phyloP scores from a whole-genome alignment of 53 echinoderm and acorn worm genomes.

The Paracentrotus lividus region DNA sequence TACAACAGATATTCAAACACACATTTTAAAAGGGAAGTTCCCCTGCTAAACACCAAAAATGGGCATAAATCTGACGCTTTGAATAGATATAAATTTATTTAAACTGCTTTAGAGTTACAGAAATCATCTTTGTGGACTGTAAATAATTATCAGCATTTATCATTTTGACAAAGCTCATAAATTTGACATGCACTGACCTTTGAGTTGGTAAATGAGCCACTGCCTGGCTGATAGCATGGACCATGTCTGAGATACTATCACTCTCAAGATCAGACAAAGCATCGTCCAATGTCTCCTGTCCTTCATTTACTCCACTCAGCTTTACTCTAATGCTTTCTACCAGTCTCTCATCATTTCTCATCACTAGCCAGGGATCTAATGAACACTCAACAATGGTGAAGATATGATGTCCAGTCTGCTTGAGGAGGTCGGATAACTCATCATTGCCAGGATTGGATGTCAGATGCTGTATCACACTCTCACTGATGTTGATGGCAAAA shows the following conservation, averaged over 20 bases:
- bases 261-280: not conserved
- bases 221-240: constrained; percentile 13
- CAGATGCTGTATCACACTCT: constrained; percentile 45
- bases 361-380: constrained; percentile 2
- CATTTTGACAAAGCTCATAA: not conserved
- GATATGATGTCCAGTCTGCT: constrained; percentile 67
- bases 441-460: not conserved
- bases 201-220: constrained; percentile 38
- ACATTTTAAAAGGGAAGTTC: not conserved
- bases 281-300: not conserved
- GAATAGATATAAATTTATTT: too few species aligned
- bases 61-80: not conserved
- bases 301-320: constrained; percentile 48
- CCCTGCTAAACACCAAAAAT: not conserved
- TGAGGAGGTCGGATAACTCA: not conserved
- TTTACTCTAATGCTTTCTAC: constrained; percentile 56
- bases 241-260: constrained; percentile 6
- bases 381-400: constrained; percentile 49
- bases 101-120: not conserved
- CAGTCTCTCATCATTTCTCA: constrained; percentile 54
- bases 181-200: not conserved
- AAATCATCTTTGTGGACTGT: not conserved
- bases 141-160: too few species aligned
- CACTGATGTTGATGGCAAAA: constrained; percentile 64
- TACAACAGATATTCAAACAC: not conserved